Base-by-base conservation (phyloP, 2,797 vertebrate genomes). In the Dipus sagitta region DNA sequence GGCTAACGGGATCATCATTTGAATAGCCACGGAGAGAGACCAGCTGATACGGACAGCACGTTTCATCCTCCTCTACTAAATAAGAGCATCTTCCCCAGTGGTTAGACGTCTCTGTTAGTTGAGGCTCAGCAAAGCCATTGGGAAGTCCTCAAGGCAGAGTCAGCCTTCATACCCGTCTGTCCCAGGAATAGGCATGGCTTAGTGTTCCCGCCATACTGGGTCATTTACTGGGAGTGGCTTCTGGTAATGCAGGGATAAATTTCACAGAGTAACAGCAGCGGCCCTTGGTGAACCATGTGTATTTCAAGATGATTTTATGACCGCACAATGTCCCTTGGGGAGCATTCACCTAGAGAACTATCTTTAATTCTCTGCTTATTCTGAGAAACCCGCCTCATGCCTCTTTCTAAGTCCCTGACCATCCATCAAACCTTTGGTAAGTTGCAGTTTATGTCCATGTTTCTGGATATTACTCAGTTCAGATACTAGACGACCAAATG, bases 351-450 rank as follows among this genome's bases (percentile, higher is more conserved):
- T 67, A n/a, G 34, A 85, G 11, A 4, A 67, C 4, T 21, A 38
- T n/a, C n/a, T 94, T 87, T 64, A 88, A 18, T 26, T 80, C 42
- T 75, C 89, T 88, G 30, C 52, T 58, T 60, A 20, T 65, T 88
- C 34, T 54, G 47, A 86, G 62, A 54, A 30, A 2, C 38, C 26
- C 10, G 34, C 20, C 32, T 68, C 24, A 30, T 17, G 20, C 14
- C 2, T 79, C 23, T 54, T 77, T 64, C 21, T 21, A 64, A 81
- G 28, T 76, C 70, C n/a, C 21, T 71, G n/a, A 77, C 28, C 13
- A 65, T 18, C 24, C 23, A 65, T 30, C 52, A 65, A 58, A 34
- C 30, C 26, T 34, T 77, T 54, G 38, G 38, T 86, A 76, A 34
- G 54, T 86, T 75, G 42, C 26, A 64, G 52, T 42, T 64, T 32